Conservation (phyloP, 2,888 invertebrate species). For the Ypsolopha sequella region DNA sequence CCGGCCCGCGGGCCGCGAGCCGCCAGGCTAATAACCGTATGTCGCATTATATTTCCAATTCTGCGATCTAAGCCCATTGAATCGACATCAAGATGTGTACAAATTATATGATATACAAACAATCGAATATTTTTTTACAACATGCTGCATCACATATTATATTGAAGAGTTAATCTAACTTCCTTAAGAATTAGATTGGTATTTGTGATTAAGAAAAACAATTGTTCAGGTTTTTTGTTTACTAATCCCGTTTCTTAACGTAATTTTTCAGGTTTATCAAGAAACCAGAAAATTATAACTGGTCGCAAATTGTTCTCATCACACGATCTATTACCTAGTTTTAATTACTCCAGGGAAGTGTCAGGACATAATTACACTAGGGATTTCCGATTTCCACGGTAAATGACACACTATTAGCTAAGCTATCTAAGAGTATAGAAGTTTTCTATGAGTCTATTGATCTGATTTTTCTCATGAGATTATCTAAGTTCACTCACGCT, state of each 20-base stretch:
- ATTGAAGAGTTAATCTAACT: too few relatives aligned
- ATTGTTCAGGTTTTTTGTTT: conserved; percentile 5
- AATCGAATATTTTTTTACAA: too few relatives aligned
- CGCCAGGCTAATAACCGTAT: conserved; percentile 51
- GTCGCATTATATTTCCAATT: conserved; percentile 59
- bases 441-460: conserved; percentile 33
- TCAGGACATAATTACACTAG: conserved; percentile 47
- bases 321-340: conserved; percentile 27
- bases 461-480: conserved; percentile 45
- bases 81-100: conserved; percentile 36
- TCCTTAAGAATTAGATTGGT: too few relatives aligned
- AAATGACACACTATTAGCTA: conserved; percentile 22
- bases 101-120: too few relatives aligned
- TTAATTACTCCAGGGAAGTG: conserved; percentile 33
- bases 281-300: conserved; percentile 34
- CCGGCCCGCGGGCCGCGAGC: conserved; percentile 17
- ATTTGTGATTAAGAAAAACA: conserved; percentile 21
- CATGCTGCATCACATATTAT: too few relatives aligned
- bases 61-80: conserved; percentile 52
- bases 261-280: conserved; percentile 52
- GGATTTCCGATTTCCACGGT: conserved; percentile 61
- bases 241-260: conserved; percentile 41
- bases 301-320: conserved; percentile 29
- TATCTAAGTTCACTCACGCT: conserved; percentile 11
- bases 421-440: conserved; percentile 13